phyloP scores from a whole-genome alignment of 2,888 invertebrate species.

The Romanomermis culicivorax region DNA sequence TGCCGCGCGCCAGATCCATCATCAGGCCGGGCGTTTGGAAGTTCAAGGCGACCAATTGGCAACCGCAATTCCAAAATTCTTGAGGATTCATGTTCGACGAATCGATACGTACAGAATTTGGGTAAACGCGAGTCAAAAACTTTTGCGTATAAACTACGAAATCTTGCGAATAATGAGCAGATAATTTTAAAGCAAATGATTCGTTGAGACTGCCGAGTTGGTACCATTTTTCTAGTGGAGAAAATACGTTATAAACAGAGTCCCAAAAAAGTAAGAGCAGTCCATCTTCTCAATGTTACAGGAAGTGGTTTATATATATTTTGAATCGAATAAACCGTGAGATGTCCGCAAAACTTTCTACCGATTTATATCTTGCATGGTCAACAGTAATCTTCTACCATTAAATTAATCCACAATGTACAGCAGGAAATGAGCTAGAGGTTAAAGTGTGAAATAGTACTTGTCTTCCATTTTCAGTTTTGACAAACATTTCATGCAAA shows the following conservation, averaged over 20 bases:
- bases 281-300: too few species aligned
- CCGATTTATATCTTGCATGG: too few species aligned
- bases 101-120: constrained; percentile 37
- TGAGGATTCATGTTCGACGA: constrained; percentile 37
- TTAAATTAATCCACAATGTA: too few species aligned
- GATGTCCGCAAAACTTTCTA: too few species aligned
- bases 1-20: constrained; percentile 42
- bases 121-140: constrained; percentile 34
- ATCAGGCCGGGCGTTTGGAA: constrained; percentile 40
- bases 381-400: too few species aligned
- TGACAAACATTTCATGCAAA: too few species aligned
- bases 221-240: constrained; percentile 24
- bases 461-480: too few species aligned
- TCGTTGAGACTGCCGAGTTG: constrained; percentile 23
- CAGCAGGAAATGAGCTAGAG: too few species aligned
- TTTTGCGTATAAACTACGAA: constrained; percentile 31
- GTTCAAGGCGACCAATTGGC: constrained; percentile 38
- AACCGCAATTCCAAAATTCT: constrained; percentile 41
- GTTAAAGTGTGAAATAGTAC: too few species aligned
- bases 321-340: neutral
- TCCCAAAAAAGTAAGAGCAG: too few species aligned
- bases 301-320: too few species aligned
- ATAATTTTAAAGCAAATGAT: constrained; percentile 25
- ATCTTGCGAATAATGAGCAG: constrained; percentile 29
- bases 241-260: too few species aligned